A percentile compares a stretch with the other conserved stretches of the same genome.
Evolutionary conservation across 2,113 vertebrate genomes (phyloP).

Genomic region (Chaenogobius annularis): DNA sequence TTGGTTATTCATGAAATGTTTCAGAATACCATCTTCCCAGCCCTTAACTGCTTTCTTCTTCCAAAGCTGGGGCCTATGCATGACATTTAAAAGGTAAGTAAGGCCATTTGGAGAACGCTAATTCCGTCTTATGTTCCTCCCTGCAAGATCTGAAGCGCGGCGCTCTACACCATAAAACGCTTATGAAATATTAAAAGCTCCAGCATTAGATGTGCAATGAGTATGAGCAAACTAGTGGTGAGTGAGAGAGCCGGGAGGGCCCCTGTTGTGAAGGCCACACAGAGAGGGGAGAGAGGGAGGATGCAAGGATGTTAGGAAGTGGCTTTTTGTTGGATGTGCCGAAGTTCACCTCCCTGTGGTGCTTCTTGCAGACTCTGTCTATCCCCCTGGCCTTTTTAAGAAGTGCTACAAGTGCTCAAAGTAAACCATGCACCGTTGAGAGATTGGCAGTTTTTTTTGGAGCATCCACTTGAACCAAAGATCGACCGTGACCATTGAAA

Average conservation of each 20-base stretch:
- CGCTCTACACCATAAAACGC: constrained; percentile 70
- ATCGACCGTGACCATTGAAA: no score
- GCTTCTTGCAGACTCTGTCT: constrained; percentile 74
- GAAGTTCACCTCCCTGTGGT: constrained; percentile 82
- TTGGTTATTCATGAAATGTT: constrained; percentile 77
- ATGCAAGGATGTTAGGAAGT: constrained; percentile 49
- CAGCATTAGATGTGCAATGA: constrained; percentile 67
- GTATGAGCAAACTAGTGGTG: constrained; percentile 70
- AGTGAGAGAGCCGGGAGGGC: constrained; percentile 63
- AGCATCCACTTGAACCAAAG: background rate
- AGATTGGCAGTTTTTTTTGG: background rate
- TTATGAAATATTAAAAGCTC: constrained; percentile 79
- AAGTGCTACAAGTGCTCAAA: constrained; percentile 66
- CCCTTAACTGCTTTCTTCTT: constrained; percentile 71
- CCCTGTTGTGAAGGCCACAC: constrained; percentile 56
- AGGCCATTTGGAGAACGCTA: constrained; percentile 79
- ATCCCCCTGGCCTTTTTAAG: constrained; percentile 79
- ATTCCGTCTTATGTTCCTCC: constrained; percentile 74
- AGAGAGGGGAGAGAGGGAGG: constrained; percentile 50
- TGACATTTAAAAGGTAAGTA: constrained; percentile 83
- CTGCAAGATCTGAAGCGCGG: constrained; percentile 73
- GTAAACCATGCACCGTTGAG: background rate
- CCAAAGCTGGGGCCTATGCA: constrained; percentile 70
- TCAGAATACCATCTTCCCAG: constrained; percentile 69
- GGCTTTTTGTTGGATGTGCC: constrained; percentile 77